Conservation (phyloP, 2,888 invertebrate species). For the Eupithecia tripunctaria region DNA sequence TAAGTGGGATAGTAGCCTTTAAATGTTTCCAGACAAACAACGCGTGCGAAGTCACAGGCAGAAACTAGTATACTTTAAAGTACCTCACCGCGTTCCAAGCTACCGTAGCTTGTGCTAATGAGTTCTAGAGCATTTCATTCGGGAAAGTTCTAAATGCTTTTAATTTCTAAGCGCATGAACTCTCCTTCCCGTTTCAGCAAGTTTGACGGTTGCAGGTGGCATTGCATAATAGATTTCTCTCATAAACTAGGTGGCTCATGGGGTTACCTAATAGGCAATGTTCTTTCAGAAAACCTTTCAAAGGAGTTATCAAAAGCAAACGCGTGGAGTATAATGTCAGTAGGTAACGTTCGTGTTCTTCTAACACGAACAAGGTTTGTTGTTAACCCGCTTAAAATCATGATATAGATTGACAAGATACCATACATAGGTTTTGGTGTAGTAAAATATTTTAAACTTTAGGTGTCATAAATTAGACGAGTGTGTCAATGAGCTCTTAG, state of each 20-base stretch:
- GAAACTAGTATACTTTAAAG: neutral
- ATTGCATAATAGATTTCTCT: constrained; percentile 1
- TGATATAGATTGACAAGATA: too few species aligned
- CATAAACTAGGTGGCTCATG: neutral
- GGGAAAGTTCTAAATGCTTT: constrained; percentile 29
- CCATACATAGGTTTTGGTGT: too few species aligned
- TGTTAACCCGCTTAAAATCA: too few species aligned
- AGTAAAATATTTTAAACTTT: too few species aligned
- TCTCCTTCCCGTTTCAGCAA: neutral
- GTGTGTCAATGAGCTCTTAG: neutral
- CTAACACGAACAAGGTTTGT: too few species aligned
- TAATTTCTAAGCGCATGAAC: constrained; percentile 23
- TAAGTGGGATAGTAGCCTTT: too few species aligned
- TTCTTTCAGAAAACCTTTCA: neutral
- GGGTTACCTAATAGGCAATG: neutral
- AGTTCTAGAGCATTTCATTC: constrained; percentile 39
- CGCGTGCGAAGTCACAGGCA: too few species aligned
- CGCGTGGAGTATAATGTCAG: neutral
- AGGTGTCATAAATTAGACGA: neutral
- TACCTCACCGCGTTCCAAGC: neutral
- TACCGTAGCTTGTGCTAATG: constrained; percentile 28
- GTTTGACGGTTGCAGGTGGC: neutral
- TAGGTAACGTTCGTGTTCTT: too few species aligned
- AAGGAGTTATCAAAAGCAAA: neutral
- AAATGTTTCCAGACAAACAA: too few species aligned